A percentile compares a stretch with the other conserved stretches of the same genome.
These are phyloP conservation scores for Enteromius viviparus DNA, from an alignment of 2,797 vertebrate genomes.

Conservation along the genomic window DNA sequence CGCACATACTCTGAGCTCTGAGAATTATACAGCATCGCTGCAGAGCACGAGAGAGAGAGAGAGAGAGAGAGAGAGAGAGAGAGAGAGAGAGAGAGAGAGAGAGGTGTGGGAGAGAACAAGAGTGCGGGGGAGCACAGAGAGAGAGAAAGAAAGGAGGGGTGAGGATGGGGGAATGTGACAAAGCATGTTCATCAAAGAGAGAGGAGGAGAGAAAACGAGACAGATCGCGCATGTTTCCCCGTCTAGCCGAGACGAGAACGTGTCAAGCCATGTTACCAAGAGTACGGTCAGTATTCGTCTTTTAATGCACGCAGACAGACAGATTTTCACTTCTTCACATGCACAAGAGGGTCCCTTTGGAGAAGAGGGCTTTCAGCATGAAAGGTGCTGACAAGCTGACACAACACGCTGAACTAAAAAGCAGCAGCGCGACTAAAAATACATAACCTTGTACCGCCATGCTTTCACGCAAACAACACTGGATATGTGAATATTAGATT, in stretches of 20 bases:
- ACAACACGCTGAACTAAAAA: conserved; percentile 25
- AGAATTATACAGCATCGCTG: conserved; percentile 59
- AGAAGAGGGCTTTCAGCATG: conserved; percentile 36
- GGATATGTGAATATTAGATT: conserved; percentile 40
- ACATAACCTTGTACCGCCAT: conserved; percentile 39
- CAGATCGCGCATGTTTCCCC: conserved; percentile 20
- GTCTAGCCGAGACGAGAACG: conserved; percentile 29
- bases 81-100: conserved; percentile 41
- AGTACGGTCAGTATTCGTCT: conserved; percentile 4
- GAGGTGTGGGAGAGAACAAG: conserved; percentile 42
- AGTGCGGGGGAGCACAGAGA: conserved; percentile 45
- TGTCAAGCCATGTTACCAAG: conserved; percentile 40
- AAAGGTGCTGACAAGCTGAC: conserved; percentile 38
- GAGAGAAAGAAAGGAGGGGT: conserved; percentile 33
- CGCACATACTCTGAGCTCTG: conserved; percentile 74
- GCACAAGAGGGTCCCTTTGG: conserved; percentile 23
- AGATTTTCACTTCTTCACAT: conserved; percentile 35
- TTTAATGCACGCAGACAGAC: conserved; percentile 21
- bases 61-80: conserved; percentile 42
- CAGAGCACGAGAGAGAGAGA: conserved; percentile 7
- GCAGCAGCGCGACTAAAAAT: conserved; percentile 40
- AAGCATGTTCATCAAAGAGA: conserved; percentile 67
- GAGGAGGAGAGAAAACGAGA: conserved; percentile 33
- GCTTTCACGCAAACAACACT: conserved; percentile 44
- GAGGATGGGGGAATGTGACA: conserved; percentile 66